Conservation (phyloP, 2,888 invertebrate species). For the Watsonalla binaria region DNA sequence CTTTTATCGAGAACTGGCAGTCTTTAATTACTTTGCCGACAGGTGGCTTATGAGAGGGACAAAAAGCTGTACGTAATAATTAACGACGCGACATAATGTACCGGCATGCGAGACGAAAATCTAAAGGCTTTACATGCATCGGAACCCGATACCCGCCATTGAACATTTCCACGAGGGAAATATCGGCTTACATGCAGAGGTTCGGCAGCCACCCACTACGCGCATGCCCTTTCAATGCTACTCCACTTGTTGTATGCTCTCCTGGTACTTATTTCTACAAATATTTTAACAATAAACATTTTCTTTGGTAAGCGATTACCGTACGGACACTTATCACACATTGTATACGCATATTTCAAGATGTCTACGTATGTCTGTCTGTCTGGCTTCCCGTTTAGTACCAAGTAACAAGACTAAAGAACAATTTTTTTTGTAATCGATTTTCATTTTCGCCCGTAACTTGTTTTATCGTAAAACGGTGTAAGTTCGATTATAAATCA, state of each 20-base stretch:
- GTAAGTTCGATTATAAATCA: no score
- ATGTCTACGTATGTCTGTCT: no score
- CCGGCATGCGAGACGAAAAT: constrained; percentile 75
- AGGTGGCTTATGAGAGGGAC: constrained; percentile 67
- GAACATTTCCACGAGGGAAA: constrained; percentile 74
- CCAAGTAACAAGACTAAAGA: constrained; percentile 4
- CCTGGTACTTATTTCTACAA: constrained; percentile 31
- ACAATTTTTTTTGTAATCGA: no score
- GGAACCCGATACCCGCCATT: constrained; percentile 70
- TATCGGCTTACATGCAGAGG: constrained; percentile 66
- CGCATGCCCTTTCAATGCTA: constrained; percentile 36
- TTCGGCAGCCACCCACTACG: constrained; percentile 66
- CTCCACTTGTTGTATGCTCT: constrained; percentile 32
- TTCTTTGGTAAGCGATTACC: no score
- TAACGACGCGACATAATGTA: constrained; percentile 76
- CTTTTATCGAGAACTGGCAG: constrained; percentile 45
- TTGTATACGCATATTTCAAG: no score
- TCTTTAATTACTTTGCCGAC: constrained; percentile 67
- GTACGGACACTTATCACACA: no score
- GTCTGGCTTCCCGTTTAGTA: not conserved
- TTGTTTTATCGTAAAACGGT: no score
- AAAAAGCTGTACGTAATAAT: constrained; percentile 69
- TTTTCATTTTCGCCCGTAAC: no score
- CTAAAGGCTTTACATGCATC: constrained; percentile 67
- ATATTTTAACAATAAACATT: not conserved